A percentile compares a stretch with the other conserved stretches of the same genome.
phyloP scores from a whole-genome alignment of 2,888 invertebrate genomes.

The Mesorhabditis spiculigera region DNA sequence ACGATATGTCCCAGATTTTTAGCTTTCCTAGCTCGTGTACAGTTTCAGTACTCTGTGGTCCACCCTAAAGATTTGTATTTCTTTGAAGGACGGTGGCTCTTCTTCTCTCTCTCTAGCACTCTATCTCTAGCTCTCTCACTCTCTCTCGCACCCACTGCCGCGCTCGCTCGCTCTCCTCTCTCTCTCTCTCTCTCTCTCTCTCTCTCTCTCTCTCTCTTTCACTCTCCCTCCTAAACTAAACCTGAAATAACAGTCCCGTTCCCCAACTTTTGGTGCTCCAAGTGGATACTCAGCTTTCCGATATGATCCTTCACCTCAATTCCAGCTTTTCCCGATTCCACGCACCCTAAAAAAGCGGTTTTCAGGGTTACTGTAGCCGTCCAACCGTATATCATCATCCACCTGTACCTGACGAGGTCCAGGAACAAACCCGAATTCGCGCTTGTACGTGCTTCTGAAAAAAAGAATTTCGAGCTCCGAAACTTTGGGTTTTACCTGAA shows the following conservation, averaged over 20 bases:
- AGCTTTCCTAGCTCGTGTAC: slow-evolving; percentile 74
- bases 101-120: no score
- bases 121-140: no score
- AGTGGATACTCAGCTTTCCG: slow-evolving; percentile 15
- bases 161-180: no score
- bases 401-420: slow-evolving; percentile 76
- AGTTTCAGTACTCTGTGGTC: slow-evolving; percentile 72
- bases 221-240: slow-evolving; percentile 8
- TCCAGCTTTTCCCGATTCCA: slow-evolving; percentile 36
- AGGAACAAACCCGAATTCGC: slow-evolving; percentile 93
- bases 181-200: no score
- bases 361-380: background rate
- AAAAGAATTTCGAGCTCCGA: no score
- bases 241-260: slow-evolving; percentile 35
- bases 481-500: slow-evolving; percentile 56
- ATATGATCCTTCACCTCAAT: slow-evolving; percentile 19
- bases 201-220: no score
- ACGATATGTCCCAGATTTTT: slow-evolving; percentile 71
- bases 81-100: background rate
- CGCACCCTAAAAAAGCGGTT: slow-evolving; percentile 30
- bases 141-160: no score
- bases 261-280: slow-evolving; percentile 12
- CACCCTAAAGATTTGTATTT: slow-evolving; percentile 69
- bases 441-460: slow-evolving; percentile 77
- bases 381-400: slow-evolving; percentile 76